These are phyloP conservation scores for Dryas iulia DNA, from an alignment of 1,140 invertebrate genomes.

Conservation along the genomic window DNA sequence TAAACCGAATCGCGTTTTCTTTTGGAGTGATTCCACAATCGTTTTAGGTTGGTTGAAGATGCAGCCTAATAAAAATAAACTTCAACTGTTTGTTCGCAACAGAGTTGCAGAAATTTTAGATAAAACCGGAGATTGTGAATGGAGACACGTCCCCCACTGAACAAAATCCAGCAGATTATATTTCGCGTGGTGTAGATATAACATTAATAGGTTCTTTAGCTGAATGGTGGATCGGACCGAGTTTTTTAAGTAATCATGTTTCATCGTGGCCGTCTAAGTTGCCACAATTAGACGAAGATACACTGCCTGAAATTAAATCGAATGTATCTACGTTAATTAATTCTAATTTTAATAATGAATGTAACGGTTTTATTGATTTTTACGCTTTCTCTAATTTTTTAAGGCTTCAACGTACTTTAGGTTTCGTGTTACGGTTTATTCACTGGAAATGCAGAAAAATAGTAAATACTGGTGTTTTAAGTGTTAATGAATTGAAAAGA, in stretches of 20 bases:
- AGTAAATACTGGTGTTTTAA: not conserved
- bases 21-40: constrained; percentile 34
- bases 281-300: not conserved
- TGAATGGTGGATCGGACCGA: constrained; percentile 29
- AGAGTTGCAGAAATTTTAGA: constrained; percentile 19
- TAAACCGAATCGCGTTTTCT: not conserved
- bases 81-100: constrained; percentile 15
- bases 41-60: constrained; percentile 27
- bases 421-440: constrained; percentile 31
- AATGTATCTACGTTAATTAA: not conserved
- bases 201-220: not conserved
- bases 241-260: constrained; percentile 12
- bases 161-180: constrained; percentile 28
- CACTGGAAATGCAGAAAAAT: constrained; percentile 17
- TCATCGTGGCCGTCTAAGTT: not conserved
- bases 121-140: constrained; percentile 19
- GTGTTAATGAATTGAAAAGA: not conserved
- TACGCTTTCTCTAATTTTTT: constrained; percentile 33
- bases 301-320: not conserved
- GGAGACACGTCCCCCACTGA: constrained; percentile 28
- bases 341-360: not conserved
- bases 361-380: constrained; percentile 28
- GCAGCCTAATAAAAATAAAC: constrained; percentile 15
- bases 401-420: constrained; percentile 21
- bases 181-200: constrained; percentile 26